Conservation (phyloP, 2,888 invertebrate species). For the Torymus tubicola region DNA sequence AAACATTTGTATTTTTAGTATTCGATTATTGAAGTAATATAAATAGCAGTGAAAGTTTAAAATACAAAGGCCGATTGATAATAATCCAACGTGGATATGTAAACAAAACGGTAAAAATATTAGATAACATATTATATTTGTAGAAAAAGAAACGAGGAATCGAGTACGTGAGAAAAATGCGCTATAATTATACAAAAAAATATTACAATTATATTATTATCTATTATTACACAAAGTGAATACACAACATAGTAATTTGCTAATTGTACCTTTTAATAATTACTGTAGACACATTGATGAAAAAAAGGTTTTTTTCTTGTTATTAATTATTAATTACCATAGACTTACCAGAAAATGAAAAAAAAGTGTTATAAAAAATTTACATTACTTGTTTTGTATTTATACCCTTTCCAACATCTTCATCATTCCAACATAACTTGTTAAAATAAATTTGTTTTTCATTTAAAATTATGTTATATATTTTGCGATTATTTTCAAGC, state of each 20-base stretch:
- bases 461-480: too few relatives aligned
- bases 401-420: constrained; percentile 2
- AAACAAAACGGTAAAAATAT: constrained; percentile 69
- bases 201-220: constrained; percentile 74
- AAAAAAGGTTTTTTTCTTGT: constrained; percentile 73
- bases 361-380: constrained; percentile 74
- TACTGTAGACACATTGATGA: constrained; percentile 75
- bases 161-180: constrained; percentile 71
- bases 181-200: constrained; percentile 72
- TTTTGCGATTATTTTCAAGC: too few relatives aligned
- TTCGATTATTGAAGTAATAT: constrained; percentile 71
- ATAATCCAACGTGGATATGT: constrained; percentile 73
- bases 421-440: constrained; percentile 12
- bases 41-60: constrained; percentile 71
- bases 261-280: constrained; percentile 76
- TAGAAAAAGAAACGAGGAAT: constrained; percentile 69
- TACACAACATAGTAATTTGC: constrained; percentile 76
- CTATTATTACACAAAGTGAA: constrained; percentile 76
- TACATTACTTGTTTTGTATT: constrained; percentile 67
- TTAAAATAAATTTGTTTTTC: neutral
- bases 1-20: constrained; percentile 76
- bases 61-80: constrained; percentile 67
- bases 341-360: constrained; percentile 75
- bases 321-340: constrained; percentile 75
- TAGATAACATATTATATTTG: constrained; percentile 75